Base-by-base conservation (phyloP, 2,888 invertebrate species). In the Acrobasis suavella region DNA sequence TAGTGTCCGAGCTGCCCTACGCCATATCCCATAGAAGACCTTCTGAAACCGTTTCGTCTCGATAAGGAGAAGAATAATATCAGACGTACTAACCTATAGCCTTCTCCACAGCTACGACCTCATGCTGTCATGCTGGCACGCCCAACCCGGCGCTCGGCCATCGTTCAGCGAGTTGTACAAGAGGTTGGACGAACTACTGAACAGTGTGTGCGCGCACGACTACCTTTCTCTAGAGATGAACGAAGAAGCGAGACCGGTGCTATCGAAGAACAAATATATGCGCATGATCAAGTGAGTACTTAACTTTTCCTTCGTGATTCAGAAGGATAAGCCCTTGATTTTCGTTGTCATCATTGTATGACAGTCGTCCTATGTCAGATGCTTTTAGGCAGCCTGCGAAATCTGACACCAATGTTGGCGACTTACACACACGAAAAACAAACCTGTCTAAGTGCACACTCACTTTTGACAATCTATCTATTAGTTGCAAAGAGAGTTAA, bases 61-160 rank as follows among this genome's bases (percentile, higher is more conserved):
- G 22, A 22, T 22, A 22, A 22, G 22, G 1, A 22, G 22, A 22
- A 1, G 22, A 22, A 32, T 32, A 32, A 32, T 32, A 32, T 32
- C 15, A 49, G 15, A 15, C 9, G 12, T 0, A 50, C 16, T 65
- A 17, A 52, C 59, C 50, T 6, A 15, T 38, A 14, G 14, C 59
- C 16, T 12, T 55, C 10, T 1, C 14, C 8, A 0, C 74, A 97
- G 97, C 50, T 97, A 97, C 80, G 91, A 94, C 50, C 81, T 97
- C 60, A 97, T 97, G 96, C 72, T 89, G 16, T 92, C 94, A 0
- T 97, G 97, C 78, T 97, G 97, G 97, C 91, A 93, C 63, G 88
- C 89, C 1, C 89, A 93, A 60, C 95, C 97, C 0, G 93, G 93
- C 65, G 94, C 94, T 17, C 90, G 97, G 64, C 97, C 97, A 0